These are phyloP conservation scores for Luffia ferchaultella DNA, from an alignment of 2,888 invertebrate genomes.

Conservation along the genomic window DNA sequence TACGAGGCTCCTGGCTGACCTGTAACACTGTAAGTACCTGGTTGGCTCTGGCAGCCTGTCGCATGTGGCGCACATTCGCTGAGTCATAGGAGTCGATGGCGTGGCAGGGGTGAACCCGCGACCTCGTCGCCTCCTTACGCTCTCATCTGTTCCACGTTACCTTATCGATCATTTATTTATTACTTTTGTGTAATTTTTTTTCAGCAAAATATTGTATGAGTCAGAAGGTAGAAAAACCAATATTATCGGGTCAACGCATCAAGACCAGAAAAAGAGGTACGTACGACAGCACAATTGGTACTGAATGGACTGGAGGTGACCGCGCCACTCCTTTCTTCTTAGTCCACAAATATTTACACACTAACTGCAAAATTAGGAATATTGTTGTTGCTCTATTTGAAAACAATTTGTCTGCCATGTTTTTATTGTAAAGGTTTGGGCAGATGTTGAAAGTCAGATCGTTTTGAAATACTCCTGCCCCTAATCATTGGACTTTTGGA, in stretches of 20 bases:
- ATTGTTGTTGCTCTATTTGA: too few species aligned
- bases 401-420: too few species aligned
- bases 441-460: too few species aligned
- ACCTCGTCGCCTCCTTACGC: conserved; percentile 32
- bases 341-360: too few species aligned
- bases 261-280: conserved; percentile 99
- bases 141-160: conserved; percentile 23
- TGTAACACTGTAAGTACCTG: conserved; percentile 65
- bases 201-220: conserved; percentile 96
- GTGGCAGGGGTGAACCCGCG: conserved; percentile 58
- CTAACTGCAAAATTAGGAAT: too few species aligned
- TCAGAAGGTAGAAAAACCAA: conserved; percentile 99
- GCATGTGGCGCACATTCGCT: conserved; percentile 23
- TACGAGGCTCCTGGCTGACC: conserved; percentile 68
- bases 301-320: too few species aligned
- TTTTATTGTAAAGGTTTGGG: too few species aligned
- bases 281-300: too few species aligned
- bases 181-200: conserved; percentile 59
- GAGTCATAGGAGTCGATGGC: conserved; percentile 27
- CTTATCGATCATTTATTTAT: conserved; percentile 29
- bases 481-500: too few species aligned
- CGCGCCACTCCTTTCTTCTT: too few species aligned
- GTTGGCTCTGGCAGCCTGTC: background rate
- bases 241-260: conserved; percentile 99
- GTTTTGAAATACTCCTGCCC: too few species aligned